Evolutionary conservation across 2,888 invertebrate genomes (phyloP).

Genomic region (Syrphus vitripennis): DNA sequence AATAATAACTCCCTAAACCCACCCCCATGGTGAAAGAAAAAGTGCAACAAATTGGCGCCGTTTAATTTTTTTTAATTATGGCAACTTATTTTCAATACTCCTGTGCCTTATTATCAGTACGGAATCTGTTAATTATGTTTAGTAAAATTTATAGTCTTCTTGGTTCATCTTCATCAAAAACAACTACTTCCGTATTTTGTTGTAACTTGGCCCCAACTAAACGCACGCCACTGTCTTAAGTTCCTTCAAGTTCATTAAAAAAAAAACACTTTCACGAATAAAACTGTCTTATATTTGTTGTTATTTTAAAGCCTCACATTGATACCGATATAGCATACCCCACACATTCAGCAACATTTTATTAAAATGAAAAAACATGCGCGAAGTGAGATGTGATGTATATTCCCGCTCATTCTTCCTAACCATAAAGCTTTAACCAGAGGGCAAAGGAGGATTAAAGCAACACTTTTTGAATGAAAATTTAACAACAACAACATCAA

Average conservation of each 20-base stretch:
- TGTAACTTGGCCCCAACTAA: background rate
- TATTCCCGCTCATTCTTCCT: background rate
- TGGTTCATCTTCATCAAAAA: no score
- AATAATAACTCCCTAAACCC: no score
- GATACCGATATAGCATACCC: slow-evolving; percentile 1
- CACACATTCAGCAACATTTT: background rate
- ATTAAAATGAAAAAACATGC: slow-evolving; percentile 6
- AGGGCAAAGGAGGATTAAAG: slow-evolving; percentile 8
- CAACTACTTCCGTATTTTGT: background rate
- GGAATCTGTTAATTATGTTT: no score
- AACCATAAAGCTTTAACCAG: background rate
- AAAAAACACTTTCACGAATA: slow-evolving; percentile 61
- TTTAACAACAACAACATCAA: slow-evolving; percentile 16
- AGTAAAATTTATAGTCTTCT: no score
- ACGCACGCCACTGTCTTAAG: slow-evolving; percentile 26
- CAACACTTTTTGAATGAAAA: slow-evolving; percentile 64
- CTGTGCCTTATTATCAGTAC: no score
- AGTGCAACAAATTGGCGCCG: no score
- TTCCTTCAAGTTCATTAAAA: slow-evolving; percentile 51
- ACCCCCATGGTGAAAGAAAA: no score
- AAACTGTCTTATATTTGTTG: slow-evolving; percentile 4
- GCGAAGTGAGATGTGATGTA: no score
- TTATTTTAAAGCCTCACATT: background rate
- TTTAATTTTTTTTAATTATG: no score
- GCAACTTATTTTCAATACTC: no score